Base-by-base conservation (phyloP, 2,888 invertebrate genomes). In the Pollenia angustigena region DNA sequence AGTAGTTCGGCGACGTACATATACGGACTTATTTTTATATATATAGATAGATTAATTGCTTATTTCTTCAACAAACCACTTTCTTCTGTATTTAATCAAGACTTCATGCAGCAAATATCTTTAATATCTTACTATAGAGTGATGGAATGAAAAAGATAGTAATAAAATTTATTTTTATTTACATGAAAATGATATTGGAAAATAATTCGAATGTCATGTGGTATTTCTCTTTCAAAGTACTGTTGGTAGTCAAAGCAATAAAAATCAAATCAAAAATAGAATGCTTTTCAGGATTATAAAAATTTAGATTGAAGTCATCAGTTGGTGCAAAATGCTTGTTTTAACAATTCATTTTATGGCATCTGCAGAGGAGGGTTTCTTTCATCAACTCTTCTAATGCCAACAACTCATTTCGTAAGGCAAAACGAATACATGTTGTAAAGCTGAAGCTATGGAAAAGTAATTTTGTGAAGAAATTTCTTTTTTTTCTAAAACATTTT, bases 241-340 rank as follows among this genome's bases (percentile, higher is more conserved):
- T 14, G 14, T 7, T 32, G 2, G 58, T 40, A 58, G 14, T 40
- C 58, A n/a, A 23, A 40, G 58, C 40, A 58, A 58, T 58, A 58
- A 58, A 58, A 40, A 40, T 40, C n/a, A 58, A 58, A 32, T 32
- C 32, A 58, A 14, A 54, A 32, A 40, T 58, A 12, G 32, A 58
- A 58, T 32, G 12, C 58, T 58, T 32, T 14, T 58, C 12, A 32
- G 58, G 58, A 58, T 58, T 58, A 58, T 58, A 58, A 14, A 58
- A 40, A 32, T 40, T 40, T 58, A 32, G 23, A 58, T 58, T 58
- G 8, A 58, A 58, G 3, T 58, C 58, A 58, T 40, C 58, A 32
- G 58, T 58, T 58, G 14, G n/a, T 32, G 40, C 14, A 14, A 2
- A 58, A 32, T 0, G 10, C 14, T 40, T 58, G 32, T 58, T 40